Evolutionary conservation across 2,797 vertebrate species (phyloP).

Genomic region (Echiichthys vipera): DNA sequence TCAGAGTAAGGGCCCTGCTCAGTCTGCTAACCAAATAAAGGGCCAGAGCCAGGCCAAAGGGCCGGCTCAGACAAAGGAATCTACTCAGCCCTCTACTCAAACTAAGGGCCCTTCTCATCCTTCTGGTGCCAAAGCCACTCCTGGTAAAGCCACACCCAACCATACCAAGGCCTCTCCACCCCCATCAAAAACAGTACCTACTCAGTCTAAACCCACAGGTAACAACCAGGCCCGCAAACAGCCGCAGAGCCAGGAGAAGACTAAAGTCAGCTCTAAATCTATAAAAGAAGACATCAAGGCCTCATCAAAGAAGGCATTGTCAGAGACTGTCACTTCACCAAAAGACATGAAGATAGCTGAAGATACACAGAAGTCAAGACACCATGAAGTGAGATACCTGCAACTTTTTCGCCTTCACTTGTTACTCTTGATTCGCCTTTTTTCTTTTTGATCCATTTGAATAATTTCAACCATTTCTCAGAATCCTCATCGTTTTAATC

Average conservation of each 20-base stretch:
- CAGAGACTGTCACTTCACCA: constrained; percentile 78
- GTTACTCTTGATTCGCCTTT: constrained; percentile 69
- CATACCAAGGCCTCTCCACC: constrained; percentile 74
- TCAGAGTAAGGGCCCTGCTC: constrained; percentile 70
- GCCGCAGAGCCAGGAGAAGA: constrained; percentile 83
- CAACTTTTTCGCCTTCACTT: constrained; percentile 80
- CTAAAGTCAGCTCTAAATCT: constrained; percentile 79
- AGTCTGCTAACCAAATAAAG: constrained; percentile 71
- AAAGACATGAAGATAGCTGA: constrained; percentile 85
- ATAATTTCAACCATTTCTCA: constrained; percentile 47
- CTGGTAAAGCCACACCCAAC: constrained; percentile 71
- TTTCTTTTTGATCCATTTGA: constrained; percentile 44
- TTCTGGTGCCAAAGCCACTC: constrained; percentile 59
- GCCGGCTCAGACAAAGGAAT: constrained; percentile 70
- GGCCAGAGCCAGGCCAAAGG: constrained; percentile 72
- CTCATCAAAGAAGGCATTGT: constrained; percentile 81
- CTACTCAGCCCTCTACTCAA: constrained; percentile 70
- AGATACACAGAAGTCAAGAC: constrained; percentile 88
- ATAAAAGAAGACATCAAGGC: constrained; percentile 85
- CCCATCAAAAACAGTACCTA: constrained; percentile 77
- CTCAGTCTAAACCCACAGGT: constrained; percentile 83
- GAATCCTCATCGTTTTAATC: constrained; percentile 16
- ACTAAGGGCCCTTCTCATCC: constrained; percentile 71
- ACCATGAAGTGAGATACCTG: constrained; percentile 93
- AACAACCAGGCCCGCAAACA: constrained; percentile 84